phyloP scores from a whole-genome alignment of 1,140 invertebrate genomes.

The Triops longicaudatus region DNA sequence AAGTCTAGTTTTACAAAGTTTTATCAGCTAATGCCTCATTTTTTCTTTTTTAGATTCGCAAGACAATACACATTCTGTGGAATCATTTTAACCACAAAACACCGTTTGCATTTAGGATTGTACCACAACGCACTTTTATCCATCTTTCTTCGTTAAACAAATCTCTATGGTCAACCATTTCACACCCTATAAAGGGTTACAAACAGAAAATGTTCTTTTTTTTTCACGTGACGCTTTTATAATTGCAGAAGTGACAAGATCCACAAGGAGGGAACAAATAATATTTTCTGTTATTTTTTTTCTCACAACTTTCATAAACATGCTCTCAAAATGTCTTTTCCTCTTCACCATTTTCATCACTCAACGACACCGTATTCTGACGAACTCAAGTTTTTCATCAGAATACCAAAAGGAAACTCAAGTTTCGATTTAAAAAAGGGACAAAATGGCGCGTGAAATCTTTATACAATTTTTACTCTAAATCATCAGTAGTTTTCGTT shows the following conservation, averaged over 20 bases:
- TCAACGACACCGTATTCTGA: too few species aligned
- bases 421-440: neutral
- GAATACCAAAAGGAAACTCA: neutral
- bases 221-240: neutral
- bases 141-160: conserved; percentile 6
- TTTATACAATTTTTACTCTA: neutral
- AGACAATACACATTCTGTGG: too few species aligned
- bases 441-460: neutral
- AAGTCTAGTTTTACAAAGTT: neutral
- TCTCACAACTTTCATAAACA: neutral
- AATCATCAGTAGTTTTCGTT: neutral
- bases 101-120: neutral
- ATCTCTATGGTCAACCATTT: neutral
- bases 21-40: neutral
- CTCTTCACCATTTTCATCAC: too few species aligned
- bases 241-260: conserved; percentile 21
- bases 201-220: conserved; percentile 7
- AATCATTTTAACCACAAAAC: neutral
- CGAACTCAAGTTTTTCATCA: too few species aligned
- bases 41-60: neutral
- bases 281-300: conserved; percentile 16
- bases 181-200: neutral
- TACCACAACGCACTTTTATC: neutral
- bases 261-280: conserved; percentile 18
- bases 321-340: too few species aligned